Base-by-base conservation (phyloP, 2,113 vertebrate species). In the Bucco capensis region DNA sequence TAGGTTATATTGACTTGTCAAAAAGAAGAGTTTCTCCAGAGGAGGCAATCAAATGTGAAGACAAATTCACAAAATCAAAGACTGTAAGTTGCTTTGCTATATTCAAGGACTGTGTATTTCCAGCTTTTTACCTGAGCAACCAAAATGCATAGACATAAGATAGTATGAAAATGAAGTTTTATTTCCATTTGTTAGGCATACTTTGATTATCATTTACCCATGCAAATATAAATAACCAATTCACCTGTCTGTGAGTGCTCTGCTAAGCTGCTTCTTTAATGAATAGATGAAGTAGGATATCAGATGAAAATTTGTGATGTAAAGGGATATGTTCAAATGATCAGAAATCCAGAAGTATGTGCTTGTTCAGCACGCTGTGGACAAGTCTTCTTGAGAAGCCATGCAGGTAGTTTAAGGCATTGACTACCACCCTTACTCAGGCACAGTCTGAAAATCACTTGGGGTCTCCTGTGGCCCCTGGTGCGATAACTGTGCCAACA, bases 41-140 rank as follows among this genome's bases (percentile, higher is more conserved):
- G 90, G 99, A 99, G 95, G 99, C 99, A 87, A 98, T 99, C 94
- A 99, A 99, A 97, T 99, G 99, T 96, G 99, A 99, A 97, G 99
- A 99, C 93, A 99, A 99, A 97, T 99, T 99, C 96, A 99, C 99
- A 95, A 99, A 99, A 97, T 99, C 99, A 27, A 99, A 99, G 98
- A 99, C 99, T 91, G 99, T 99, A 97, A 98, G 99, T 97, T 78
- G 12, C 24, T 66, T 66, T 78, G 28, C 37, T 83, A 0, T 49
- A 44, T 87, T 87, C 13, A 44, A 46, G 22, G 46, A 21, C 19
- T 46, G 1, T 42, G 16, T 54, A 6, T 79, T 87, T 44, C 47
- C 33, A 38, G 9, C 25, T 62, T 65, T 23, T 78, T 73, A 47
- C 54, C 54, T 40, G 27, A 84, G 42, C 58, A 79, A 62, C 28